Evolutionary conservation across 2,888 invertebrate genomes (phyloP).

Genomic region (Limnephilus rhombicus): DNA sequence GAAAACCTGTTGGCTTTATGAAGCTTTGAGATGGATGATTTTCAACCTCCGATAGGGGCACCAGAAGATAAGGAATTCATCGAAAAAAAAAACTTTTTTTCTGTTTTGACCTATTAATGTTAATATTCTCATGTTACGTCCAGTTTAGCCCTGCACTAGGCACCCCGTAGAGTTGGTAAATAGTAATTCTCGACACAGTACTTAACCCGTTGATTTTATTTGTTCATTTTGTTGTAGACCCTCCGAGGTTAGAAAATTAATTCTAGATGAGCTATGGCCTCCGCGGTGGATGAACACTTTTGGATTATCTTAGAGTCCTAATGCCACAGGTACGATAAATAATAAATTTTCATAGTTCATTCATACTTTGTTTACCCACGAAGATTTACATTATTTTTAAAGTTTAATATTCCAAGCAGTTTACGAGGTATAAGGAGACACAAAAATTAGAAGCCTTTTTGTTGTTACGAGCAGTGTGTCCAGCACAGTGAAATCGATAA

Average conservation of each 20-base stretch:
- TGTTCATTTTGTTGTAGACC: conserved; percentile 17
- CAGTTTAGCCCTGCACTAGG: conserved; percentile 10
- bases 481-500: too few species aligned
- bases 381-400: background rate
- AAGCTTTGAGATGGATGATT: too few species aligned
- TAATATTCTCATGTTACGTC: background rate
- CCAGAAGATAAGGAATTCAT: too few species aligned
- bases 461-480: too few species aligned
- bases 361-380: background rate
- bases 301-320: background rate
- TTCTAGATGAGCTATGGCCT: conserved; percentile 4
- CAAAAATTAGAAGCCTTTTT: background rate
- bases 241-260: conserved; percentile 17
- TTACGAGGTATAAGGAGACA: background rate
- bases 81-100: too few species aligned
- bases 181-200: background rate
- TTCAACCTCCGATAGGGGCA: too few species aligned
- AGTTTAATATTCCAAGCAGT: background rate
- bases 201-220: background rate
- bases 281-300: background rate
- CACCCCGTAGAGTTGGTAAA: conserved; percentile 18
- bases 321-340: background rate
- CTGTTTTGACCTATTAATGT: too few species aligned
- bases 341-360: background rate
- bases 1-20: too few species aligned